Conservation (phyloP, 2,888 invertebrate genomes). For the Camptogramma bilineatum region DNA sequence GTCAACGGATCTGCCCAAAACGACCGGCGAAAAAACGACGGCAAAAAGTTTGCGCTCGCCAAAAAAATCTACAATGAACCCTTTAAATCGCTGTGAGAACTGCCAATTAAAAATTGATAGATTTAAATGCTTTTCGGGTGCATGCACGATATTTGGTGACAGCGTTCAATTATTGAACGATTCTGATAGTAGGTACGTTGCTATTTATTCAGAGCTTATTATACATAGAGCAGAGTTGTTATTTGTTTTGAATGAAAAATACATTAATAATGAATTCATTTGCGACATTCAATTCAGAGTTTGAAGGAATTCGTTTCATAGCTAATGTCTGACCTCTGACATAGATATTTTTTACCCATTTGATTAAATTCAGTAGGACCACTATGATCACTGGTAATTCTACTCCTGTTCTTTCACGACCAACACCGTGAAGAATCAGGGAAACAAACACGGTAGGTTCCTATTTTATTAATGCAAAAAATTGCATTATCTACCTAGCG, state of each 20-base stretch:
- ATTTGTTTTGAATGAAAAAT: background rate
- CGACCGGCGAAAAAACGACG: constrained; percentile 75
- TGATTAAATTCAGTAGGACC: no score
- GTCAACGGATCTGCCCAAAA: constrained; percentile 82
- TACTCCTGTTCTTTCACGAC: no score
- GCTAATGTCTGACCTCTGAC: no score
- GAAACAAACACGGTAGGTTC: no score
- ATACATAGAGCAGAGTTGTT: no score
- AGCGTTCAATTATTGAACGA: constrained; percentile 37
- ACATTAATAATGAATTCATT: background rate
- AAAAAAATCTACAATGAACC: constrained; percentile 80
- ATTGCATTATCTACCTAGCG: no score
- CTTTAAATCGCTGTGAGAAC: constrained; percentile 81
- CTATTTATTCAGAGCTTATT: background rate
- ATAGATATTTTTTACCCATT: no score
- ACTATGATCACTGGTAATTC: no score
- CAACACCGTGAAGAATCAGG: no score
- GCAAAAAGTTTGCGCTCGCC: constrained; percentile 68
- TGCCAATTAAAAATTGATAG: constrained; percentile 85
- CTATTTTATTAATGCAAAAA: no score
- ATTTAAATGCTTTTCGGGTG: constrained; percentile 50
- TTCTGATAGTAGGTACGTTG: background rate
- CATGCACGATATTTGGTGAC: constrained; percentile 26
- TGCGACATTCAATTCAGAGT: no score
- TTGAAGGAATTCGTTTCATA: no score